Conservation (phyloP, 2,888 invertebrate species). For the Sarcophaga rosellei region DNA sequence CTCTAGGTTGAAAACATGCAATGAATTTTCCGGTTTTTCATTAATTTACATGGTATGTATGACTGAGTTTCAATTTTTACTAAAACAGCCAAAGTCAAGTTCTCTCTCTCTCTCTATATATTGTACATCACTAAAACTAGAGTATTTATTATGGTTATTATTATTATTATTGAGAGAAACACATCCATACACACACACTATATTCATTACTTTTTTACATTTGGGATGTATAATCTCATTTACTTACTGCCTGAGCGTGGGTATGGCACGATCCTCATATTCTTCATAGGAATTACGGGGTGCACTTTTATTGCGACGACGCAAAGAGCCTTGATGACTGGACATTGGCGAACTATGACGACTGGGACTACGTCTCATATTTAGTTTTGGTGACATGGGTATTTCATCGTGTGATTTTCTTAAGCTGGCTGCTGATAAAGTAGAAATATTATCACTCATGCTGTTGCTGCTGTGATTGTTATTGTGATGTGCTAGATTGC, state of each 20-base stretch:
- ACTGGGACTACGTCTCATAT: conserved; percentile 77
- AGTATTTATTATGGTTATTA: conserved; percentile 28
- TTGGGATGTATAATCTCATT: no score
- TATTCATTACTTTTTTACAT: no score
- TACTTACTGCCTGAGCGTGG: conserved; percentile 91
- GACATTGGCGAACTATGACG: conserved; percentile 83
- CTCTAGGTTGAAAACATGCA: conserved; percentile 45
- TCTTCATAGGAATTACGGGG: conserved; percentile 89
- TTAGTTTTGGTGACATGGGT: conserved; percentile 79
- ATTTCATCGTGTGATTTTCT: conserved; percentile 80
- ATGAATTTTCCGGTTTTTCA: neutral
- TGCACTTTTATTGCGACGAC: conserved; percentile 86
- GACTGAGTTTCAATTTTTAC: neutral
- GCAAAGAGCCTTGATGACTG: conserved; percentile 83
- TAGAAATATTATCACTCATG: conserved; percentile 70
- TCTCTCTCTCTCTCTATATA: no score
- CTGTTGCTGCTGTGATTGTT: conserved; percentile 55
- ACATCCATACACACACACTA: conserved; percentile 24
- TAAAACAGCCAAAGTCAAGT: conserved; percentile 53
- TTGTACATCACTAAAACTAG: conserved; percentile 53
- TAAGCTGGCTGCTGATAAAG: conserved; percentile 71
- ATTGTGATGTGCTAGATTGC: conserved; percentile 49
- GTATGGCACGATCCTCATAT: conserved; percentile 92
- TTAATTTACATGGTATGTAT: conserved; percentile 40
- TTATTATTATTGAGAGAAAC: conserved; percentile 46